These are phyloP conservation scores for Chaetogeoica ovagalla DNA, from an alignment of 2,888 invertebrate species.

Conservation along the genomic window DNA sequence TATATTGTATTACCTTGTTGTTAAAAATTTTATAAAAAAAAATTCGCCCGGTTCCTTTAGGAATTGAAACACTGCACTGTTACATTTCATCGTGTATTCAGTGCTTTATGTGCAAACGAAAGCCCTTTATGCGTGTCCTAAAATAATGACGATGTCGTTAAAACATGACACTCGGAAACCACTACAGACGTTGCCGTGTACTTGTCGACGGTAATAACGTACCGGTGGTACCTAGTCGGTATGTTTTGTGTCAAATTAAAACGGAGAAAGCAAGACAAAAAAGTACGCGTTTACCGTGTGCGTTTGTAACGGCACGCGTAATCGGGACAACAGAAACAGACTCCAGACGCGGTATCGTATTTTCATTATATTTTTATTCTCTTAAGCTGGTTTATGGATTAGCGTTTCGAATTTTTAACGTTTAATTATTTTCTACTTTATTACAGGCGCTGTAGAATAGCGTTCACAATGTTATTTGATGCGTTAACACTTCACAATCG, in stretches of 20 bases:
- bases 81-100: too few species aligned
- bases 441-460: too few species aligned
- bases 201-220: slow-evolving; percentile 14
- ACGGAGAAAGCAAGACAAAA: neutral
- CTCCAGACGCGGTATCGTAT: too few species aligned
- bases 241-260: slow-evolving; percentile 16
- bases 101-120: neutral
- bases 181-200: neutral
- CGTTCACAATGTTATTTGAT: too few species aligned
- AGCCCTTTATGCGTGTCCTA: neutral
- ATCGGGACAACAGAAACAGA: slow-evolving; percentile 1
- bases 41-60: neutral
- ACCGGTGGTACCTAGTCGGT: neutral
- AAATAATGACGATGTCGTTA: slow-evolving; percentile 40
- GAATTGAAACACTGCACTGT: neutral
- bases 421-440: too few species aligned
- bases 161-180: slow-evolving; percentile 25
- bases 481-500: too few species aligned
- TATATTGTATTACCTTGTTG: neutral
- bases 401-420: too few species aligned
- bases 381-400: too few species aligned
- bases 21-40: neutral
- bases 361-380: too few species aligned
- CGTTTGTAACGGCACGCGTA: neutral
- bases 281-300: neutral